A percentile compares a stretch with the other conserved stretches of the same genome.
These are phyloP conservation scores for Rattus rattus DNA, from an alignment of 2,113 vertebrate species.

Conservation along the genomic window DNA sequence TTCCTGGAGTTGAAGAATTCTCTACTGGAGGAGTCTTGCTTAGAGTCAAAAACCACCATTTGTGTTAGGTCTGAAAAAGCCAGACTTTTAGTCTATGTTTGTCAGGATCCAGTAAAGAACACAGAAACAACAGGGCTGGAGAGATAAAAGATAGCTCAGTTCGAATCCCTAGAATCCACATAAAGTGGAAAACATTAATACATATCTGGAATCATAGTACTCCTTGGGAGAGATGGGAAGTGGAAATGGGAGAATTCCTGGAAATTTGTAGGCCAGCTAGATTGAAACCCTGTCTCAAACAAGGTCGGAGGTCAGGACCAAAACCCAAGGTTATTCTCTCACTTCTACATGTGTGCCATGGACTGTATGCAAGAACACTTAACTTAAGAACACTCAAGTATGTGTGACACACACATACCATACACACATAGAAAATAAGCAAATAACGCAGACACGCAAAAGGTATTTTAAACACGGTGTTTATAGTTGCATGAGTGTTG, in stretches of 20 bases:
- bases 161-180: neutral
- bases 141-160: neutral
- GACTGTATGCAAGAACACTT: neutral
- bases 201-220: neutral
- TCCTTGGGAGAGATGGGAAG: neutral
- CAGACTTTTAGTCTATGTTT: neutral
- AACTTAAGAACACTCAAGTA: neutral
- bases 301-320: neutral
- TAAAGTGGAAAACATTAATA: neutral
- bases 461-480: neutral
- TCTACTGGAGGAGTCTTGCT: neutral
- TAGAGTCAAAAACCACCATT: neutral
- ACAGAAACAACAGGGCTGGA: neutral
- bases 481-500: neutral
- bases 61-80: neutral
- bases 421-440: neutral
- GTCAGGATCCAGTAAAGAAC: neutral
- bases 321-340: neutral
- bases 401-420: neutral
- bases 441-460: neutral
- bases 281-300: neutral
- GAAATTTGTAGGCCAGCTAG: neutral
- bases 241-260: neutral
- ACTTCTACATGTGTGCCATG: neutral
- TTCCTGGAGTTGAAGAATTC: constrained; percentile 12